Evolutionary conservation across 2,797 vertebrate species (phyloP).

Genomic region (Malacoctenus gilli): DNA sequence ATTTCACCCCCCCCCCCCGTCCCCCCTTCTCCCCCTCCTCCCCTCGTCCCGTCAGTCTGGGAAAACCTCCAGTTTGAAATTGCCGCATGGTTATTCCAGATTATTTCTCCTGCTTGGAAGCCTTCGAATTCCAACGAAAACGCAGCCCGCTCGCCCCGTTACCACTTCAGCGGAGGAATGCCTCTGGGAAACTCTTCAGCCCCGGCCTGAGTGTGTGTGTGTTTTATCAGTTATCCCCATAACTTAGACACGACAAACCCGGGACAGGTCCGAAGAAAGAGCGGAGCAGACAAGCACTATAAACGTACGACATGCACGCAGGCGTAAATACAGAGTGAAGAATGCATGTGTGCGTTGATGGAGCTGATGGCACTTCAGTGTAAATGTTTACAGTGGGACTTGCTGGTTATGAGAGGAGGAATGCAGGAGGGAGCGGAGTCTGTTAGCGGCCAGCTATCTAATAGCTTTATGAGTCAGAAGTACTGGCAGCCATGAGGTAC

Average conservation of each 20-base stretch:
- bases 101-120: constrained; percentile 53
- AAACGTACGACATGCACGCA: constrained; percentile 33
- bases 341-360: constrained; percentile 35
- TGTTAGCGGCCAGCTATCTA: constrained; percentile 57
- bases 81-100: constrained; percentile 64
- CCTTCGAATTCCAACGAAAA: constrained; percentile 59
- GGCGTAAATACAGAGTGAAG: constrained; percentile 25
- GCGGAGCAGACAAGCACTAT: constrained; percentile 15
- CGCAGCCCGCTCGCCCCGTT: constrained; percentile 23
- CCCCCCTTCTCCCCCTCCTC: constrained; percentile 8
- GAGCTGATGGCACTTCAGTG: constrained; percentile 59
- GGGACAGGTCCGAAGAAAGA: constrained; percentile 24
- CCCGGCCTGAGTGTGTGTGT: constrained; percentile 11
- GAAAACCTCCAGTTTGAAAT: constrained; percentile 60
- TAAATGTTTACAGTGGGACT: constrained; percentile 75
- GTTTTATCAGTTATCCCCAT: constrained; percentile 45
- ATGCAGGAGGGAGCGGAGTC: constrained; percentile 59
- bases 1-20: constrained; percentile 2
- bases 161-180: constrained; percentile 36
- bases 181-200: constrained; percentile 41
- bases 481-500: constrained; percentile 66
- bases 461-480: constrained; percentile 73
- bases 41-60: constrained; percentile 43
- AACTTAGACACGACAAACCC: constrained; percentile 36
- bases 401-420: constrained; percentile 68